phyloP scores from a whole-genome alignment of 2,797 vertebrate genomes.

The Brotogeris chrysoptera region DNA sequence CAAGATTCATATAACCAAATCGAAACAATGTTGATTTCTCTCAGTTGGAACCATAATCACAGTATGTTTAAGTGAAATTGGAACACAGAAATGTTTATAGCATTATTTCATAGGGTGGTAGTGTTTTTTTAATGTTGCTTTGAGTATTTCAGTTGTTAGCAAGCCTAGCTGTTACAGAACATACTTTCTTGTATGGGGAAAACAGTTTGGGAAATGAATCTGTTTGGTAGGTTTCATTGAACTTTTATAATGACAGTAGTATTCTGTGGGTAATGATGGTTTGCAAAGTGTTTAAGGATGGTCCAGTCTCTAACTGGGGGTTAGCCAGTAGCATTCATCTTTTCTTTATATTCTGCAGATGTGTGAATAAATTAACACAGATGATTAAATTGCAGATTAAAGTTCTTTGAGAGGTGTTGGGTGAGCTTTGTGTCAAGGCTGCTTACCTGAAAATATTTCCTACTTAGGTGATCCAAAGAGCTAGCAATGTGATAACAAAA shows the following conservation, averaged over 20 bases:
- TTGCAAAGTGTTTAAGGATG: not conserved
- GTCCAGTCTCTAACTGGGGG: not conserved
- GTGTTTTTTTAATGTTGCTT: not conserved
- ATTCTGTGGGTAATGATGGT: not conserved
- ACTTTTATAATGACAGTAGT: not conserved
- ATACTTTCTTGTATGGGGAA: not conserved
- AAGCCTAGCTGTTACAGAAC: not conserved
- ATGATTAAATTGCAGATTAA: not conserved
- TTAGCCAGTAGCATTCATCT: not conserved
- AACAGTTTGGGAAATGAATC: not conserved
- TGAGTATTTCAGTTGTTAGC: not conserved
- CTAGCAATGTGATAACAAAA: not conserved
- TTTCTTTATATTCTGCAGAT: not conserved
- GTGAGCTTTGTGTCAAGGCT: not conserved
- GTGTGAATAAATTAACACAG: not conserved
- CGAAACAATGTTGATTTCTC: not conserved
- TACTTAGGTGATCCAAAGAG: not conserved
- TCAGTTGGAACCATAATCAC: not conserved
- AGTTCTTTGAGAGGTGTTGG: not conserved
- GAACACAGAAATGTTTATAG: not conserved
- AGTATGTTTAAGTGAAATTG: not conserved
- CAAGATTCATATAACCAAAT: not conserved
- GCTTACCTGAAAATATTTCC: not conserved
- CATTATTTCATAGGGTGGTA: not conserved
- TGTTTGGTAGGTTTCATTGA: not conserved